Conservation (phyloP, 2,797 vertebrate genomes). For the Lacerta bilineata region DNA sequence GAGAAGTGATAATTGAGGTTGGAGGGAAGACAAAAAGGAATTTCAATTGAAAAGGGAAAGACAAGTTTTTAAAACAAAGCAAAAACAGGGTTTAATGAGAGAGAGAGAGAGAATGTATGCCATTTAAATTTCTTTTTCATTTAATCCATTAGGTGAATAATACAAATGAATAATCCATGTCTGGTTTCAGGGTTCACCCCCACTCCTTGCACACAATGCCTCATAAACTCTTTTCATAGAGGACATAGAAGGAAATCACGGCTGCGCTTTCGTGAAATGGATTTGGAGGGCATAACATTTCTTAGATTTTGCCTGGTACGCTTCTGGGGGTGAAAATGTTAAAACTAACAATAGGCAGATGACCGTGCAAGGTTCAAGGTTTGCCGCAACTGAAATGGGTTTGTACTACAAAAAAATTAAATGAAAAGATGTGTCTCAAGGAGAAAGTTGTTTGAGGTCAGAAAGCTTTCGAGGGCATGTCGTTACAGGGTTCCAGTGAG, state of each 20-base stretch:
- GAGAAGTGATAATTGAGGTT: slow-evolving; percentile 58
- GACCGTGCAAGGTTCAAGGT: neutral
- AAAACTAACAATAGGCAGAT: slow-evolving; percentile 30
- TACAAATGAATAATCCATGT: slow-evolving; percentile 64
- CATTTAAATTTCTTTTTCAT: neutral
- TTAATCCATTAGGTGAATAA: slow-evolving; percentile 13
- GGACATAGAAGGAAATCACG: slow-evolving; percentile 4
- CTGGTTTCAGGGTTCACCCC: slow-evolving; percentile 32
- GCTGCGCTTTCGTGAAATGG: slow-evolving; percentile 43
- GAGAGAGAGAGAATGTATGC: slow-evolving; percentile 1
- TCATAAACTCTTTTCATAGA: slow-evolving; percentile 25
- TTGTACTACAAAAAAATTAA: slow-evolving; percentile 22
- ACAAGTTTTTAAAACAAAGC: slow-evolving; percentile 30
- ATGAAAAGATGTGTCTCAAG: neutral
- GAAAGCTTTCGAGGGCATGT: neutral
- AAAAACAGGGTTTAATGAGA: slow-evolving; percentile 31
- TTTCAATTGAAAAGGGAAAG: slow-evolving; percentile 34
- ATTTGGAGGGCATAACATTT: slow-evolving; percentile 53
- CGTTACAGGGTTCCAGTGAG: neutral
- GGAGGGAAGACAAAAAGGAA: slow-evolving; percentile 53
- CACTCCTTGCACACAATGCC: accelerated
- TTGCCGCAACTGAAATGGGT: slow-evolving; percentile 49
- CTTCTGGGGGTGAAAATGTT: slow-evolving; percentile 44
- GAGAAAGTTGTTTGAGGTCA: neutral
- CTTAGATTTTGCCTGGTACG: slow-evolving; percentile 44